Evolutionary conservation across 1,140 invertebrate species (phyloP), one percentile per base, ranked within the genome.

Genomic region (Drosophila navojoa): DNA sequence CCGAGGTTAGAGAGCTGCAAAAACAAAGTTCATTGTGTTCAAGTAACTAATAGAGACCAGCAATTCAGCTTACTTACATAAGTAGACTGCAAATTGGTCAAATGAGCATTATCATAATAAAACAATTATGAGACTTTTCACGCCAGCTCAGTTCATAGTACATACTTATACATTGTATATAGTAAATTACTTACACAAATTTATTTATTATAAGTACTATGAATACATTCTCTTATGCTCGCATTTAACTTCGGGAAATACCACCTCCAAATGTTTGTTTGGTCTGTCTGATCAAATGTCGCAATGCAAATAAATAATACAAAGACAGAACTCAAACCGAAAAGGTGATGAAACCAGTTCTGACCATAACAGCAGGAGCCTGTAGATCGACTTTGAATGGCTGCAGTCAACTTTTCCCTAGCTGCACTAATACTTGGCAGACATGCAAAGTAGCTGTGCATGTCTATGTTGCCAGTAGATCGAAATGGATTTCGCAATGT

Each of bases 301-400:
- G 84, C 82, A 89, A 89, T 87, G 57, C 71, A 89, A 87, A 89
- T 89, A 77, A 87, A 89, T 87, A 84, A 84, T 84, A 4, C 35
- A 38, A 0, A 13, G 35, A 89, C 77, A 78, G 78, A 81, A 89
- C 80, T 74, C 76, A 81, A 71, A 70, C 76, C 62, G 71, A 80
- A 84, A 71, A 68, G 73, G 82, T 84, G 79, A 77, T 71, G 82
- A 89, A 87, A 87, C 82, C 82, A 71, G 82, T 82, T 87, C 76
- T 77, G 84, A 77, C 84, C 82, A 89, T 89, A 82, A 71, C 68
- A 60, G 53, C 52, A 79, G 79, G 76, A 78, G 78, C 45, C 52
- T 45, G 58, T 57, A 29, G 27, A 81, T 86, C 75, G 72, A 89
- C 79, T 60, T 63, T 19, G 50, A 53, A 67, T 55, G 64, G 68